Percentiles rank a stretch among this genome's conserved stretches.
phyloP scores from a whole-genome alignment of 92 coral and sea anemone genomes.

The Zoanthus sociatus region DNA sequence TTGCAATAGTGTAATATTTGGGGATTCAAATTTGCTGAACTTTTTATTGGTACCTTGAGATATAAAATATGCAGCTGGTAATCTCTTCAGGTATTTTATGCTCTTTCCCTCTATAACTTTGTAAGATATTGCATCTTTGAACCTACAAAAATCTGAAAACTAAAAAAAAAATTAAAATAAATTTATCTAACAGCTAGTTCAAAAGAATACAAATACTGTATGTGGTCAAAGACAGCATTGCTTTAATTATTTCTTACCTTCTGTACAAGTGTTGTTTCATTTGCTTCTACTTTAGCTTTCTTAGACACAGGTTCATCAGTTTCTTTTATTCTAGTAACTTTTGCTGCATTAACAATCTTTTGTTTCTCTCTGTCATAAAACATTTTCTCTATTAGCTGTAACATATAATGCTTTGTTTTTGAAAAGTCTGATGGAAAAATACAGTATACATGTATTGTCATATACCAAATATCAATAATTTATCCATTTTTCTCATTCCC shows the following conservation, averaged over 20 bases:
- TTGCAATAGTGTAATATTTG: neutral
- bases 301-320: conserved; percentile 30
- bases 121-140: conserved; percentile 84
- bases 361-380: conserved; percentile 27
- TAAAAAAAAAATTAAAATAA: conserved; percentile 21
- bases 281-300: conserved; percentile 17
- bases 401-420: too few relatives aligned
- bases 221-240: neutral
- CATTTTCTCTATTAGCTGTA: neutral
- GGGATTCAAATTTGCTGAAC: too few relatives aligned
- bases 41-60: conserved; percentile 72
- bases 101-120: conserved; percentile 70
- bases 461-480: too few relatives aligned
- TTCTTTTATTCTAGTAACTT: neutral
- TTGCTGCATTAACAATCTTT: conserved; percentile 23
- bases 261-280: conserved; percentile 41
- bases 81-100: conserved; percentile 74
- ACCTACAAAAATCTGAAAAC: conserved; percentile 88
- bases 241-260: neutral
- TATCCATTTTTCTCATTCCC: too few relatives aligned
- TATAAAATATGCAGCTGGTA: conserved; percentile 85
- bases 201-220: neutral
- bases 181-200: neutral
- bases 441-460: too few relatives aligned
- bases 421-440: too few relatives aligned